These are phyloP conservation scores for Paracanthobrama guichenoti DNA, from an alignment of 2,113 vertebrate genomes.

Conservation along the genomic window DNA sequence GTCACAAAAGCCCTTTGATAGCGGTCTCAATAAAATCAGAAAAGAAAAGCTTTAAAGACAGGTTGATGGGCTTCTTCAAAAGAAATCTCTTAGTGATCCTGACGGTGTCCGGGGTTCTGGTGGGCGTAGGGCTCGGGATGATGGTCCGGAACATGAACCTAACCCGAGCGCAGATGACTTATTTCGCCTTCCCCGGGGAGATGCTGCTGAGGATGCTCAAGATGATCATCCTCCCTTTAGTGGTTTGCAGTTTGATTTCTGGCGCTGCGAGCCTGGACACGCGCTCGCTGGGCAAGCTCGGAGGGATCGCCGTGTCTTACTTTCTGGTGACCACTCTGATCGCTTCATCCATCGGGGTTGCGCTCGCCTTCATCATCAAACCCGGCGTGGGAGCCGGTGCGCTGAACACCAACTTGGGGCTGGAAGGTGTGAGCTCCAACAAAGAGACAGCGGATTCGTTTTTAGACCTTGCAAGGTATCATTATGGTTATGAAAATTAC, in stretches of 20 bases:
- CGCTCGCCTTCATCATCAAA: conserved; percentile 87
- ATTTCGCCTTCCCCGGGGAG: conserved; percentile 94
- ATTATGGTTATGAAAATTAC: neutral
- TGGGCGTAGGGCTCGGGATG: conserved; percentile 85
- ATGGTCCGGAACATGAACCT: conserved; percentile 78
- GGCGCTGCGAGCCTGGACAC: conserved; percentile 95
- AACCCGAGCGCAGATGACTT: conserved; percentile 78
- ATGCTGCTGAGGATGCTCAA: conserved; percentile 96
- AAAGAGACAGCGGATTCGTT: conserved; percentile 94
- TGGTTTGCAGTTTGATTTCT: conserved; percentile 93
- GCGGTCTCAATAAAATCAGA: conserved; percentile 53
- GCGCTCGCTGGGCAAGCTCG: conserved; percentile 89
- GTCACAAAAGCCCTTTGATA: conserved; percentile 55
- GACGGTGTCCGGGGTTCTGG: conserved; percentile 89
- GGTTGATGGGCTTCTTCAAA: conserved; percentile 72
- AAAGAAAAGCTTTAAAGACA: conserved; percentile 55
- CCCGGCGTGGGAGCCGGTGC: conserved; percentile 85
- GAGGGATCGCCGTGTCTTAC: conserved; percentile 89
- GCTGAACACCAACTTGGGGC: conserved; percentile 79
- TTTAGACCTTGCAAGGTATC: conserved; percentile 89
- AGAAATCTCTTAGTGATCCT: conserved; percentile 86
- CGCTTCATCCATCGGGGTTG: conserved; percentile 86
- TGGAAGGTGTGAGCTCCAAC: conserved; percentile 72
- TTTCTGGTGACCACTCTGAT: conserved; percentile 91
- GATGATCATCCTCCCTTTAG: conserved; percentile 95